Base-by-base conservation (phyloP, 1,140 invertebrate genomes). In the Dendrolimus kikuchii region DNA sequence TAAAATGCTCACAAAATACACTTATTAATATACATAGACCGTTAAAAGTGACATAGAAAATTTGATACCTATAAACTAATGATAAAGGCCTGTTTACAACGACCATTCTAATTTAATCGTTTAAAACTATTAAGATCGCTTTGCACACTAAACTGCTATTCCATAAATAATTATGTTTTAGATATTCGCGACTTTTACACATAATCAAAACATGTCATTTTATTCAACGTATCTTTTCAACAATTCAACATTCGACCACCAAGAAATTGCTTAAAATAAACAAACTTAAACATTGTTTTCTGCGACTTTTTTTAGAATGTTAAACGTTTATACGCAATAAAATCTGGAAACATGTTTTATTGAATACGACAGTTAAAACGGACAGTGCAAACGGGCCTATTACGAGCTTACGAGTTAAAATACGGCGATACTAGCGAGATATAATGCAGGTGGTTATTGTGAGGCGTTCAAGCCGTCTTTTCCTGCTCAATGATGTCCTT, bases 401-500 rank as follows among this genome's bases (percentile, higher is more conserved):
- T 68, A 57, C 61, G 70, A 77, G 75, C 80, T 83, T 86, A 86
- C 66, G 64, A 79, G 60, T 70, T 82, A 82, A 81, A 74, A 82
- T 86, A 82, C 68, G 65, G 78, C 75, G 77, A 77, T 84, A 84
- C 74, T 86, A 81, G 83, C 75, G 74, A 78, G 74, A 78, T 81
- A 81, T 81, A 79, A 62, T 75, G 75, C 76, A 75, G 66, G 57
- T 57, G 50, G 60, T 54, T 72, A 66, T 49, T 53, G 51, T 61
- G 52, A 51, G 40, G 62, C 59, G 55, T 73, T 90, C 88, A 92
- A 75, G 90, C 91, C 53, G 89, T 89, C 80, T 93, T 93, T 80
- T 93, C 92, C 80, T 92, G 90, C 65, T 92, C 92, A 69, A 93
- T 93, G 59, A 90, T 88, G 86, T 94, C 93, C 90, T 95, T 94